Conservation (phyloP, 1,140 invertebrate genomes). For the Drosophila neocordata region DNA sequence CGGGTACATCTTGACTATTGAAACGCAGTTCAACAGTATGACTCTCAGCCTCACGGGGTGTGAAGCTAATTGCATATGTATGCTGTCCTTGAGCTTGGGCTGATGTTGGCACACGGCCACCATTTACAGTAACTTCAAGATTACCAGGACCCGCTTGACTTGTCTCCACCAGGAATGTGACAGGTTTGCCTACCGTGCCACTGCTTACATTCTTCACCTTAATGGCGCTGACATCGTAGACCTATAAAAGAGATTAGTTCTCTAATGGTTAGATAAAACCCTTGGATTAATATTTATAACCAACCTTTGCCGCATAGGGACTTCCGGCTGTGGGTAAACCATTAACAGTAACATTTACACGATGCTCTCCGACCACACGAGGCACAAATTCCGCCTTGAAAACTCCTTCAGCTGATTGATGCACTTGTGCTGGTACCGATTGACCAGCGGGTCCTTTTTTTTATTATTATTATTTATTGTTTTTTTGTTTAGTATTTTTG, state of each 20-base stretch:
- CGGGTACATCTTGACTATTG: constrained; percentile 97
- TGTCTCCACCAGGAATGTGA: constrained; percentile 98
- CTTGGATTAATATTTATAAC: constrained; percentile 8
- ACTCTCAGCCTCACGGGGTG: constrained; percentile 92
- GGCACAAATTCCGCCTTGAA: constrained; percentile 95
- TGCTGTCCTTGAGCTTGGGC: constrained; percentile 97
- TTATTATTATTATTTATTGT: constrained; percentile 37
- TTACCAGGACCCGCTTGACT: constrained; percentile 95
- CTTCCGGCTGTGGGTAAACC: constrained; percentile 91
- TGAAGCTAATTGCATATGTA: constrained; percentile 98
- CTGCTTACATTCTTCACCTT: constrained; percentile 95
- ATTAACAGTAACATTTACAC: constrained; percentile 92
- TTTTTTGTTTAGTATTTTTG: constrained; percentile 45
- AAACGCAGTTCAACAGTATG: constrained; percentile 97
- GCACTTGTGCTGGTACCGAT: constrained; percentile 93
- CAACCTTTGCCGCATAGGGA: constrained; percentile 94
- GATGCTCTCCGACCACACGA: constrained; percentile 93
- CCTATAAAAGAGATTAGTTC: constrained; percentile 81
- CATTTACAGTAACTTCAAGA: constrained; percentile 98
- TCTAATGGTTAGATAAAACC: neutral
- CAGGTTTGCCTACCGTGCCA: constrained; percentile 95
- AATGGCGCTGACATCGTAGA: constrained; percentile 97
- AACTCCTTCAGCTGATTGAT: constrained; percentile 89
- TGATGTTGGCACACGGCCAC: constrained; percentile 96
- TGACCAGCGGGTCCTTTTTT: constrained; percentile 90